Conservation (phyloP, 1,140 invertebrate genomes). For the Ostrea edulis region DNA sequence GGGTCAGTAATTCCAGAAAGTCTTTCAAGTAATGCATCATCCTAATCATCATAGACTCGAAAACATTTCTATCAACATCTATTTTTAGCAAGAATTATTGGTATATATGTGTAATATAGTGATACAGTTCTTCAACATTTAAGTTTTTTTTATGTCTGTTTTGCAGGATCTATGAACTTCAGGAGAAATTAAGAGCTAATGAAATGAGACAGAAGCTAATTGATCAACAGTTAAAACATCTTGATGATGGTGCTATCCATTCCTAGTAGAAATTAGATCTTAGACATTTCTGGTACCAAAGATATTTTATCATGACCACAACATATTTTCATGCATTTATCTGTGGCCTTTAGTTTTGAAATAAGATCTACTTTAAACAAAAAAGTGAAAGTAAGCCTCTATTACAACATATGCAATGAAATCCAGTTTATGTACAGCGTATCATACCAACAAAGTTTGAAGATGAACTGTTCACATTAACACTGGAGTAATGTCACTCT, state of each 20-base stretch:
- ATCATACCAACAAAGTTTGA: too few relatives aligned
- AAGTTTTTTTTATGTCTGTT: slow-evolving; percentile 38
- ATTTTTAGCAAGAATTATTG: too few relatives aligned
- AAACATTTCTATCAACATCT: too few relatives aligned
- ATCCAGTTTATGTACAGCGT: not conserved
- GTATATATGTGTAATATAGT: too few relatives aligned
- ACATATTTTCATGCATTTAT: not conserved
- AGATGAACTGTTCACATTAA: too few relatives aligned
- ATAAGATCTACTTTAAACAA: not conserved
- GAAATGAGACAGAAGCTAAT: slow-evolving; percentile 62
- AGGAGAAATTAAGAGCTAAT: slow-evolving; percentile 63
- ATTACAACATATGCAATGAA: not conserved
- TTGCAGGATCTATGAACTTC: slow-evolving; percentile 61
- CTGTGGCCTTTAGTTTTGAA: not conserved
- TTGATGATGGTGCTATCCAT: slow-evolving; percentile 47
- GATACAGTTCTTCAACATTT: not conserved
- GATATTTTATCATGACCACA: not conserved
- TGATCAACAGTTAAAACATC: slow-evolving; percentile 59
- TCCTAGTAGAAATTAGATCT: slow-evolving; percentile 7
- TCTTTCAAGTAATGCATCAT: not conserved
- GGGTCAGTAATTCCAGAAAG: not conserved
- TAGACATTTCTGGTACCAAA: slow-evolving; percentile 4
- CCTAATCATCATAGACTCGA: not conserved
- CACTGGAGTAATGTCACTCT: too few relatives aligned
- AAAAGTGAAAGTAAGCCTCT: not conserved